Base-by-base conservation (phyloP, 2,888 invertebrate species). In the Aspidiotus destructor region DNA sequence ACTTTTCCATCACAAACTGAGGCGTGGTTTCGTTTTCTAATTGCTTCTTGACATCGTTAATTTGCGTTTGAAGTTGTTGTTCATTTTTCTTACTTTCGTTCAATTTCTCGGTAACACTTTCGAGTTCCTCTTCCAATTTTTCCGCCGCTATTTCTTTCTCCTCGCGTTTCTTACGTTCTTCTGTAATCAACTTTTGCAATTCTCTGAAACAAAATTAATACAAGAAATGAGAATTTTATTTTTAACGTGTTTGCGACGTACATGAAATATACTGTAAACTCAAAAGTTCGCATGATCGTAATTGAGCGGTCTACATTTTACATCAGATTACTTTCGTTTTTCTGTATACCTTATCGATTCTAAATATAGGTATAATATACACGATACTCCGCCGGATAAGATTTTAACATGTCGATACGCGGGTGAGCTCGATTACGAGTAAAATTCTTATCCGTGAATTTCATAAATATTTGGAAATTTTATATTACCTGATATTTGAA, bases 131-230 rank as follows among this genome's bases (percentile, higher is more conserved):
- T 63, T 69, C 81, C 6, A 81, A 74, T 72, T 83, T 81, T 72
- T 82, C 82, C 3, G 83, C 71, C 73, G 85, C 83, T 73, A 81
- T 80, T 76, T 92, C 89, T 7, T 89, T 78, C 71, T 85, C 84
- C 75, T 91, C 90, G 75, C 86, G 87, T 0, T 82, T 80, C 72
- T 84, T 84, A 41, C 89, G 82, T 75, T 92, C 92, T 70, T 85
- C 84, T 17, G 85, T 83, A 64, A 91, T 78, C 68, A 89, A 81
- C 74, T 86, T 82, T 75, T 93, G 90, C 9, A 92, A 77, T 76
- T 92, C 92, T 73, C 89, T 85, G n/a, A 48, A 60, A 48, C 8
- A 44, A 48, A 13, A 48, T 28, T 28, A 28, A 28, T 28, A 28
- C 28, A 28, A 28, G 28, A 28, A 28, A 28, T 28, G 28, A 28